A percentile compares a stretch with the other conserved stretches of the same genome.
Evolutionary conservation across 1,140 invertebrate genomes (phyloP).

Genomic region (Drosophila rufa): DNA sequence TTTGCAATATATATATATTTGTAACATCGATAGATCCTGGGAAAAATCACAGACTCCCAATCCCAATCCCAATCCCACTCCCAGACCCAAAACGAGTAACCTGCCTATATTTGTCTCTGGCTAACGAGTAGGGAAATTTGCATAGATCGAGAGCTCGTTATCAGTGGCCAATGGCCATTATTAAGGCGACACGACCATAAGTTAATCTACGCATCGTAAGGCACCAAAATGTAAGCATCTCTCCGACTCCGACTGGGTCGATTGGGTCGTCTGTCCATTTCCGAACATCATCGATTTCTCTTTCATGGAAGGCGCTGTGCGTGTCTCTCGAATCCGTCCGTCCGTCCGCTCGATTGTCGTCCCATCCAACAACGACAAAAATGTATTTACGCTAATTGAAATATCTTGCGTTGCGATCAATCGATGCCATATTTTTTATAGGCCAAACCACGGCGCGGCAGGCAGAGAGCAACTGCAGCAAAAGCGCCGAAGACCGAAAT

Average conservation of each 20-base stretch:
- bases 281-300: slow-evolving; percentile 72
- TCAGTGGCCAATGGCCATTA: slow-evolving; percentile 38
- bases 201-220: slow-evolving; percentile 51
- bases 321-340: slow-evolving; percentile 33
- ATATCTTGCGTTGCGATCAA: slow-evolving; percentile 82
- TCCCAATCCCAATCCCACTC: not conserved
- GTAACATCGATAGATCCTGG: slow-evolving; percentile 27
- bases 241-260: slow-evolving; percentile 39
- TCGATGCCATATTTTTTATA: slow-evolving; percentile 83
- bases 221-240: slow-evolving; percentile 35
- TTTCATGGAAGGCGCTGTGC: slow-evolving; percentile 55
- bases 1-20: slow-evolving; percentile 54
- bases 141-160: slow-evolving; percentile 49
- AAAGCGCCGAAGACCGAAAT: slow-evolving; percentile 61
- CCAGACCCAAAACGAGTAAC: slow-evolving; percentile 2
- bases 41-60: slow-evolving; percentile 18
- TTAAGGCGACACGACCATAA: slow-evolving; percentile 37
- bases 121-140: slow-evolving; percentile 57
- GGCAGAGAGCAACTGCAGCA: slow-evolving; percentile 14
- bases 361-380: slow-evolving; percentile 70
- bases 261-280: slow-evolving; percentile 30
- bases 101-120: slow-evolving; percentile 38
- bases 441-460: slow-evolving; percentile 60
- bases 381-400: slow-evolving; percentile 84
- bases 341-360: slow-evolving; percentile 35